Percentiles rank a stretch among this genome's conserved stretches.
These are phyloP conservation scores for Resseliella maxima DNA, from an alignment of 2,888 invertebrate species.

Conservation along the genomic window DNA sequence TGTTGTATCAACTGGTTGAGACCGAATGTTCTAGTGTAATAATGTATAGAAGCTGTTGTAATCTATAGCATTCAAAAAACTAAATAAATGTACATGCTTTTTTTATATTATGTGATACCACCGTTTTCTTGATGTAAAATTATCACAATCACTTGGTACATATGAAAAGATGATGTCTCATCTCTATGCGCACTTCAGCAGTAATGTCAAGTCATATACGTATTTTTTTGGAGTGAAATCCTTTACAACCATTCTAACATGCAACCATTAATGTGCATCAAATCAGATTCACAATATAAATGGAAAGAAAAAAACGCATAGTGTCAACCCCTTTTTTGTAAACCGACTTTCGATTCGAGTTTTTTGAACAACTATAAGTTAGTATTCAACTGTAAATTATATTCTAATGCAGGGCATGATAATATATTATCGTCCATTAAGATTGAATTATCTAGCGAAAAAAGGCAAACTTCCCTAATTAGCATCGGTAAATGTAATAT, in stretches of 20 bases:
- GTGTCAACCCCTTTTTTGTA: not conserved
- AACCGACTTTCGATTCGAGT: not conserved
- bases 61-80: no score
- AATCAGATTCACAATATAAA: not conserved
- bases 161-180: not conserved
- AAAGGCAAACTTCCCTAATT: not conserved
- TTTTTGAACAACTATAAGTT: not conserved
- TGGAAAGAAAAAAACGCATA: not conserved
- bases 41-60: not conserved
- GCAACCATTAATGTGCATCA: not conserved
- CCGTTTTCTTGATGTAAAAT: not conserved
- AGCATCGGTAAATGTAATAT: not conserved
- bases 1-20: not conserved
- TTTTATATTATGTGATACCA: not conserved
- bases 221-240: not conserved
- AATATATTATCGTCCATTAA: slow-evolving; percentile 17
- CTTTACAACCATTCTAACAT: not conserved
- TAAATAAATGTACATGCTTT: not conserved
- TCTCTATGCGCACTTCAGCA: not conserved
- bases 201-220: not conserved
- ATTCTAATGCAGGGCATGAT: not conserved
- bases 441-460: not conserved
- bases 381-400: not conserved
- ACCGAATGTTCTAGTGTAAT: not conserved
- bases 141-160: slow-evolving; percentile 19